Percentiles rank a stretch among this genome's conserved stretches.
phyloP scores from a whole-genome alignment of 2,888 invertebrate species.

The Diloba caeruleocephala region DNA sequence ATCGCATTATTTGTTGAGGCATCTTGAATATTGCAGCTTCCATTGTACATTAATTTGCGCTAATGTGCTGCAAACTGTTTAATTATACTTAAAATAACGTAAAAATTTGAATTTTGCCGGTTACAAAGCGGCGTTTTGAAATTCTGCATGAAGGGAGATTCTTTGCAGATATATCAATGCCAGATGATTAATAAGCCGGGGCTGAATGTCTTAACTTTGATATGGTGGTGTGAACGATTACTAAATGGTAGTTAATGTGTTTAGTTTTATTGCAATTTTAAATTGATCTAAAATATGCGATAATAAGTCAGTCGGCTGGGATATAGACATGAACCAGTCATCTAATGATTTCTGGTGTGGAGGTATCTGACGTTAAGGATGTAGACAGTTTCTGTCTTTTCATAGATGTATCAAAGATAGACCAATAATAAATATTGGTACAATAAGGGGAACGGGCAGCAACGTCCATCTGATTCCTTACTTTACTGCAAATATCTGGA shows the following conservation, averaged over 20 bases:
- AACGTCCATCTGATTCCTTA: not conserved
- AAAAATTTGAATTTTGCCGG: conserved; percentile 17
- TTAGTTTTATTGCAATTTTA: too few relatives aligned
- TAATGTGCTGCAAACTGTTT: conserved; percentile 25
- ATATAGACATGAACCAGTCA: too few relatives aligned
- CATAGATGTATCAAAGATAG: too few relatives aligned
- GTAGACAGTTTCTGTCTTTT: too few relatives aligned
- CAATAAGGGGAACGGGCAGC: too few relatives aligned
- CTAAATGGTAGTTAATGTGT: not conserved
- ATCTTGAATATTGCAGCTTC: conserved; percentile 27
- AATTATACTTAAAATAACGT: conserved; percentile 20
- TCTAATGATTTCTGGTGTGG: too few relatives aligned
- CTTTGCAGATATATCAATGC: conserved; percentile 19
- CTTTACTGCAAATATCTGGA: too few relatives aligned
- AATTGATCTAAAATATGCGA: too few relatives aligned
- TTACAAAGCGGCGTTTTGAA: conserved; percentile 17
- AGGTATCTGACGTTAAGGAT: too few relatives aligned
- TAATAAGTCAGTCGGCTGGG: too few relatives aligned
- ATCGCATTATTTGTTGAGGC: conserved; percentile 24
- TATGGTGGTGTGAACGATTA: not conserved
- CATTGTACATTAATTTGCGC: conserved; percentile 19
- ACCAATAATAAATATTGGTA: too few relatives aligned
- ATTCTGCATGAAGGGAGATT: conserved; percentile 18
- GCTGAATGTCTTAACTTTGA: conserved; percentile 14
- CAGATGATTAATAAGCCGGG: conserved; percentile 3